Conservation (phyloP, 2,888 invertebrate species). For the Keiferia lycopersicella region DNA sequence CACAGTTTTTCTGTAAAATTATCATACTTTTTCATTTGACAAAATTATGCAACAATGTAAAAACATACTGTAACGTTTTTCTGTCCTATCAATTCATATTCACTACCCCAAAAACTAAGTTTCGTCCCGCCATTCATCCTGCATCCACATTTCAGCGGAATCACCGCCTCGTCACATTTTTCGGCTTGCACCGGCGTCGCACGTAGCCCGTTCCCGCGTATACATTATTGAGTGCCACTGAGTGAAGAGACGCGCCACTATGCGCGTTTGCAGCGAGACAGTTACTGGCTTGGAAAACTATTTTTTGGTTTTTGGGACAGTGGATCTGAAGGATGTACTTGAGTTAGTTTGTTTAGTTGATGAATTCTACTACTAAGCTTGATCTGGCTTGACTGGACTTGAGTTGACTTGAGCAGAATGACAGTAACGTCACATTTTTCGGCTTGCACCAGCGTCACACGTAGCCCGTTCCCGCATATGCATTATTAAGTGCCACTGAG, state of each 20-base stretch:
- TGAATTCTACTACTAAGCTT: no score
- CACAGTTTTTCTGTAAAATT: no score
- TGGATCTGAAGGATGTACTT: no score
- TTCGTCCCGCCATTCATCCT: not conserved
- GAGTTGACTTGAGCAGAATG: conserved; percentile 6
- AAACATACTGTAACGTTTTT: no score
- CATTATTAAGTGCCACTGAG: conserved; percentile 78
- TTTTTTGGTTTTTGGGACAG: not conserved
- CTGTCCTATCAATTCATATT: no score
- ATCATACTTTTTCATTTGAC: no score
- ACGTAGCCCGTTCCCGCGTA: conserved; percentile 50
- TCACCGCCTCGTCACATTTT: conserved; percentile 21
- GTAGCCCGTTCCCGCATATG: conserved; percentile 54
- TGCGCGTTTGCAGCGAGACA: conserved; percentile 13
- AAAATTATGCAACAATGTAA: no score
- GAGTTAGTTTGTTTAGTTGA: no score
- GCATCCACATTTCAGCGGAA: conserved; percentile 20
- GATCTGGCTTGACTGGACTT: no score
- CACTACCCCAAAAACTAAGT: not conserved
- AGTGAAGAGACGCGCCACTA: conserved; percentile 69
- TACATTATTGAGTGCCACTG: conserved; percentile 78
- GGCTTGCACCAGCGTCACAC: conserved; percentile 32
- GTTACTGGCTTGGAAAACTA: not conserved
- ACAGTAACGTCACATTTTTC: conserved; percentile 19
- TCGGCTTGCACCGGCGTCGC: conserved; percentile 27